These are phyloP conservation scores for Mayetiola destructor DNA, from an alignment of 2,888 invertebrate species.

Conservation along the genomic window DNA sequence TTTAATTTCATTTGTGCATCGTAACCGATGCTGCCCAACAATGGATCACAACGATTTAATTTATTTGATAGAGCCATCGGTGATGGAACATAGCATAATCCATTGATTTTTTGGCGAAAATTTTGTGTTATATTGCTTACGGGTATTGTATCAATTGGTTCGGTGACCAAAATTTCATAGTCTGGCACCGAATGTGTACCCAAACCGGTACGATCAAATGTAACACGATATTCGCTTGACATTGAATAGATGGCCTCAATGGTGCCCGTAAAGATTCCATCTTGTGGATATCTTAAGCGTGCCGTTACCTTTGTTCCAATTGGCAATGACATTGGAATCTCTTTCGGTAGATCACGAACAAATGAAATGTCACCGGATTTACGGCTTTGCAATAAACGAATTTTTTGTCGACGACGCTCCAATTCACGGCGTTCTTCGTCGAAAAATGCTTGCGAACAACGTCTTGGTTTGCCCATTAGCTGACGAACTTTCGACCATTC, in stretches of 20 bases:
- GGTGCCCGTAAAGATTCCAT: slow-evolving; percentile 85
- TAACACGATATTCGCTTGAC: slow-evolving; percentile 85
- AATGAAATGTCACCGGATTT: slow-evolving; percentile 65
- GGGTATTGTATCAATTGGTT: slow-evolving; percentile 70
- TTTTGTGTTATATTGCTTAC: slow-evolving; percentile 69
- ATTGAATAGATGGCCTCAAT: slow-evolving; percentile 93
- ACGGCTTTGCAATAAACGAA: slow-evolving; percentile 82
- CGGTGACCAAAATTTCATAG: slow-evolving; percentile 89
- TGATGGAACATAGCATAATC: slow-evolving; percentile 8
- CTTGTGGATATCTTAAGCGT: slow-evolving; percentile 78
- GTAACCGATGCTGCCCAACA: slow-evolving; percentile 41
- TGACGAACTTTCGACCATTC: slow-evolving; percentile 93
- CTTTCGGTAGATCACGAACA: slow-evolving; percentile 79
- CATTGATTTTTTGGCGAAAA: slow-evolving; percentile 40
- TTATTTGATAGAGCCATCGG: not conserved
- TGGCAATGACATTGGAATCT: slow-evolving; percentile 87
- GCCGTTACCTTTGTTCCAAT: slow-evolving; percentile 91
- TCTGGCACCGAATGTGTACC: slow-evolving; percentile 94
- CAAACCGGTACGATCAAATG: slow-evolving; percentile 81
- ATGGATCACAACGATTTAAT: slow-evolving; percentile 50
- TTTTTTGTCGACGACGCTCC: slow-evolving; percentile 78
- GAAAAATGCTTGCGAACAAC: slow-evolving; percentile 91
- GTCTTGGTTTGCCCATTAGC: slow-evolving; percentile 92
- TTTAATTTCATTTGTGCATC: slow-evolving; percentile 30
- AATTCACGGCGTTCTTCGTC: slow-evolving; percentile 85